phyloP scores from a whole-genome alignment of 2,797 vertebrate genomes.

The Sylvia borin region DNA sequence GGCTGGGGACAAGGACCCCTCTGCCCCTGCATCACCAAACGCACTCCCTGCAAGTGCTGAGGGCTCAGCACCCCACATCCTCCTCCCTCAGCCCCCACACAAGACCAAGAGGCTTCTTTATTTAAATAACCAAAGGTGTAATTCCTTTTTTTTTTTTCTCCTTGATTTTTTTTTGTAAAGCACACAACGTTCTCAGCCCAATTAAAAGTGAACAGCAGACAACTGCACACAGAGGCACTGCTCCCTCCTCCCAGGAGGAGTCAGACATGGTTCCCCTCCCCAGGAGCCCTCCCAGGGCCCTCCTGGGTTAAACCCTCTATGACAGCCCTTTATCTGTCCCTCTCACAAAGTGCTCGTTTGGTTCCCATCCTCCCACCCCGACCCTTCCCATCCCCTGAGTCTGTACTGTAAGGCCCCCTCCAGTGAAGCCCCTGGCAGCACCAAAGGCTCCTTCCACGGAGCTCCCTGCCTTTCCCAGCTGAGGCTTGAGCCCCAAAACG shows the following conservation, averaged over 20 bases:
- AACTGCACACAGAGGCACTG: neutral
- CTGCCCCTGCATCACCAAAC: neutral
- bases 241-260: neutral
- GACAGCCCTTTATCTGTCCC: neutral
- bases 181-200: constrained; percentile 2
- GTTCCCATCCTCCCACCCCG: neutral
- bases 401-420: constrained; percentile 9
- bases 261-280: neutral
- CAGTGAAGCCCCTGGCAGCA: neutral
- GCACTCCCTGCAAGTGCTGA: neutral
- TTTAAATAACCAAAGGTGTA: constrained; percentile 49
- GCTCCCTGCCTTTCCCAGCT: neutral
- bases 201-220: constrained; percentile 33
- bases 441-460: neutral
- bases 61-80: neutral
- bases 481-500: neutral
- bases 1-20: neutral
- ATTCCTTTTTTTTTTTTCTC: neutral
- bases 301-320: neutral
- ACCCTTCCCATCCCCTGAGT: constrained; percentile 30
- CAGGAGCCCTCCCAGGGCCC: neutral
- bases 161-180: neutral
- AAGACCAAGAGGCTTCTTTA: constrained; percentile 9
- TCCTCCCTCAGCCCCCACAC: neutral
- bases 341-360: constrained; percentile 41